Base-by-base conservation (phyloP, 2,113 vertebrate genomes). In the Channa maculata region DNA sequence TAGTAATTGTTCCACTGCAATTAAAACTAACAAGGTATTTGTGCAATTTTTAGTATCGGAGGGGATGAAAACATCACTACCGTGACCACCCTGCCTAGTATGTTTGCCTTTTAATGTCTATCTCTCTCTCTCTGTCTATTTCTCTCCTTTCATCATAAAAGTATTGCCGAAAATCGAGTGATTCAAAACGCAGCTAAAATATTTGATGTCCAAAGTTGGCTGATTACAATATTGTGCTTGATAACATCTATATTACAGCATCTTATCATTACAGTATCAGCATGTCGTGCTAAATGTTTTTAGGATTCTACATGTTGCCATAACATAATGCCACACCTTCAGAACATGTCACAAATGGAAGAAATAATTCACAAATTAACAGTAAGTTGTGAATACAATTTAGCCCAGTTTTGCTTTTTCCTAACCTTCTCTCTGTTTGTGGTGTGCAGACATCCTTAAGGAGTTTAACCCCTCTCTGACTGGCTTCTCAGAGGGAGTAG, bases 41-140 rank as follows among this genome's bases (percentile, higher is more conserved):
- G 9, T 79, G 15, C 55, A 8, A 69, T 49, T 91, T 92, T 38
- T 89, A 98, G 97, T 76, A 91, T 96, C 51, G 97, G 97, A 61
- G 97, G 98, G 38, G 94, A 99, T 65, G 34, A 50, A 0, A 92
- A 91, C 2, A 91, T 99, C 49, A 85, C 87, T 43, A 94, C 73
- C 0, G 92, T 96, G 79, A 99, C 96, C 73, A 98, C 98, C 15
- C 90, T 99, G 69, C 94, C 97, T 43, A 98, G 97, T 99, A 93
- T 89, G 97, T 95, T 8, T 62, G 39, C 6, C 39, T 41, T 7
- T 41, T 2, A 24, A 1, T 24, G 24, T 41, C 39, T 41, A 4
- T 41, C 39, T 41, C 39, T 41, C 39, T 41, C 39, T 7, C 6
- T 41, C 6, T 7, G 6, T 5, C 4, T 41, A 41, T 41, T 5